A percentile compares a stretch with the other conserved stretches of the same genome.
These are phyloP conservation scores for Protosalanx chinensis DNA, from an alignment of 2,797 vertebrate genomes.

Conservation along the genomic window DNA sequence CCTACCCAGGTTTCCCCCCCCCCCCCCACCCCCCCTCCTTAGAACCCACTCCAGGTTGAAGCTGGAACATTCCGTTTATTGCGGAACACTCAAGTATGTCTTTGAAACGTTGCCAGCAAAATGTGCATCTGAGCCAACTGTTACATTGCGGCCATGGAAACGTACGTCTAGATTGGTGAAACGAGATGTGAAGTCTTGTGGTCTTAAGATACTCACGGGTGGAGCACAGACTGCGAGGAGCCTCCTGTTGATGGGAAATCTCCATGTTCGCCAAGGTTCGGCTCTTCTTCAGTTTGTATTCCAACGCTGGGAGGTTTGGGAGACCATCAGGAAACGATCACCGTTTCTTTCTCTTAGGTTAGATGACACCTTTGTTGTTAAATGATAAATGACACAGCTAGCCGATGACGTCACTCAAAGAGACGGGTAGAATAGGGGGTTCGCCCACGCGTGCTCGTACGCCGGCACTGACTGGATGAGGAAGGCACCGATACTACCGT, in stretches of 20 bases:
- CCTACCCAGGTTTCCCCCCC: conserved; percentile 12
- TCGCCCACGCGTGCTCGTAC: not conserved
- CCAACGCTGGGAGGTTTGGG: too few species aligned
- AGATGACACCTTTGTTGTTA: conserved; percentile 35
- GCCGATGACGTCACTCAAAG: conserved; percentile 43
- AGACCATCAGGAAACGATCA: not conserved
- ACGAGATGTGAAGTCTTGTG: too few species aligned
- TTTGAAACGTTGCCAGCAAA: not conserved
- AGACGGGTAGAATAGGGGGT: conserved; percentile 11
- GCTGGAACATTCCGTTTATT: not conserved
- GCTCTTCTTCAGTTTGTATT: too few species aligned
- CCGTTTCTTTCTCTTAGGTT: conserved; percentile 24
- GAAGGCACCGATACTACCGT: not conserved
- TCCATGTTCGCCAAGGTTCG: too few species aligned
- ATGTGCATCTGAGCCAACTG: not conserved
- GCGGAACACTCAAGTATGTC: not conserved
- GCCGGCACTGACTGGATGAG: not conserved
- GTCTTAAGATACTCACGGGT: too few species aligned
- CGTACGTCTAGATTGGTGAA: too few species aligned
- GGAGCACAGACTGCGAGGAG: too few species aligned
- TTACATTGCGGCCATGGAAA: too few species aligned
- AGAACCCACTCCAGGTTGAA: too few species aligned
- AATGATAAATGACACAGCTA: conserved; percentile 28
- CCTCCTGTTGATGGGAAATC: too few species aligned
- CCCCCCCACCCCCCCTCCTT: too few species aligned